These are phyloP conservation scores for Lamellibrachia columna DNA, from an alignment of 2,888 invertebrate genomes.

Conservation along the genomic window DNA sequence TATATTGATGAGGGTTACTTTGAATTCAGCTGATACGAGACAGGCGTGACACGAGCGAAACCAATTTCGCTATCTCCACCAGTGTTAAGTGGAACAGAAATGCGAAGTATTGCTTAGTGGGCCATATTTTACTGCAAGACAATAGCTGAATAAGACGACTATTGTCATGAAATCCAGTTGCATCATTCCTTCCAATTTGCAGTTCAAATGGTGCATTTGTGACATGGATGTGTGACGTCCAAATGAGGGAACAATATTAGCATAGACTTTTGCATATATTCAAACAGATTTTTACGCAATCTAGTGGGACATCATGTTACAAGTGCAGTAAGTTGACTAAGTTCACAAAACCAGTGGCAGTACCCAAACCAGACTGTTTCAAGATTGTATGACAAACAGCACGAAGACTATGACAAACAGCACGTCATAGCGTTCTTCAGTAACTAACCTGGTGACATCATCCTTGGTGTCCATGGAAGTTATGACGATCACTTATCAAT, in stretches of 20 bases:
- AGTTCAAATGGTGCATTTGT: neutral
- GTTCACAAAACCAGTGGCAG: neutral
- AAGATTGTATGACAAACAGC: neutral
- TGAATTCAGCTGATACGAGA: neutral
- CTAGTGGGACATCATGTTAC: neutral
- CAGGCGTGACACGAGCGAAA: neutral
- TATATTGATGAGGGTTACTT: neutral
- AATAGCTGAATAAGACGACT: neutral
- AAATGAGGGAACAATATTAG: constrained; percentile 5
- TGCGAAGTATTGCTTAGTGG: neutral
- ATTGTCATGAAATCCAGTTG: neutral
- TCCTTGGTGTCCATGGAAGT: neutral
- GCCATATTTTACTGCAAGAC: neutral
- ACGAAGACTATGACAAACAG: neutral
- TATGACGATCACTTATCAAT: constrained; percentile 3
- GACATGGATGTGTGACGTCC: neutral
- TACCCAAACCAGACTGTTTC: neutral
- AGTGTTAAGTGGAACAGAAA: neutral
- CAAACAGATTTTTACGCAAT: neutral
- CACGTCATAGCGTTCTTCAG: neutral
- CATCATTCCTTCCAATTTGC: neutral
- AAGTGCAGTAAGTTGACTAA: neutral
- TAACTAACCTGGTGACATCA: neutral
- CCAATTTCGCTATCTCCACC: neutral
- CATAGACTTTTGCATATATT: neutral